A percentile compares a stretch with the other conserved stretches of the same genome.
Conservation (phyloP, 2,113 vertebrate species). For the Pangasianodon gigas region DNA sequence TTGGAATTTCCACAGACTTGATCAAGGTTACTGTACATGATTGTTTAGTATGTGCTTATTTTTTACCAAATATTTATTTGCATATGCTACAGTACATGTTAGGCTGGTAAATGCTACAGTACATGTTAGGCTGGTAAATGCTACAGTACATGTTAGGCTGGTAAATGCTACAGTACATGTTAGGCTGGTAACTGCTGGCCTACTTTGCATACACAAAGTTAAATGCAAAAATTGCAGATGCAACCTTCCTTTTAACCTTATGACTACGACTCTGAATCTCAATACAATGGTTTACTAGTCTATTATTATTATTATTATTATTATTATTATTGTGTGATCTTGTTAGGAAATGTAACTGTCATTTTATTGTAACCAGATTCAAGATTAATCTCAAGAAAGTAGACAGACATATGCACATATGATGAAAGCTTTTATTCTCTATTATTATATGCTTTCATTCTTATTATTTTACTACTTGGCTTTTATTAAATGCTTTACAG, state of each 20-base stretch:
- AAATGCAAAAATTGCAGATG: no score
- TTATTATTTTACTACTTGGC: conserved; percentile 1
- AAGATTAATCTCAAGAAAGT: neutral
- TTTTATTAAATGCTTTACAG: neutral
- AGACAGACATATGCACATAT: neutral
- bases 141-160: no score
- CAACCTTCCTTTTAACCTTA: neutral
- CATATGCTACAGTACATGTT: neutral
- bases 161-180: no score
- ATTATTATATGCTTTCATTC: neutral
- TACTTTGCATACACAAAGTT: no score
- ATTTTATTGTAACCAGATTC: no score
- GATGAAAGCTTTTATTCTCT: neutral
- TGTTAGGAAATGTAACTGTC: no score
- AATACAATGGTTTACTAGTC: neutral
- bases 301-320: no score
- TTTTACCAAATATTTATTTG: neutral
- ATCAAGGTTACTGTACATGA: neutral
- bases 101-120: neutral
- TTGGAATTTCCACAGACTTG: neutral
- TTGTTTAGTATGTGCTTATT: neutral
- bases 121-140: no score
- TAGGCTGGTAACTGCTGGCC: no score
- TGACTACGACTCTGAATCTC: neutral
- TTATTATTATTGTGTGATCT: neutral